These are phyloP conservation scores for Lysandra coridon DNA, from an alignment of 2,888 invertebrate genomes.

Conservation along the genomic window DNA sequence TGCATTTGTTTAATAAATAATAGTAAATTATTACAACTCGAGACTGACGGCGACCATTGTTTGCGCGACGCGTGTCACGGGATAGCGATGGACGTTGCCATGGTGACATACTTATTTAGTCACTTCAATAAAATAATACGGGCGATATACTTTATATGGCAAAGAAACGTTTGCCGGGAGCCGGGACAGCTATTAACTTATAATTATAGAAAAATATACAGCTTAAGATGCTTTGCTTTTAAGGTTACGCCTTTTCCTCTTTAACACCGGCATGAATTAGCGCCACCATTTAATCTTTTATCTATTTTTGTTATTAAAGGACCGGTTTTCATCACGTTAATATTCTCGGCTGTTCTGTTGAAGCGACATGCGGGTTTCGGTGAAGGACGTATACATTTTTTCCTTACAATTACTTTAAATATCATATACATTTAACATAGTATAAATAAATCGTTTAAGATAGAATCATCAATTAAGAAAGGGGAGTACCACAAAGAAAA, in stretches of 20 bases:
- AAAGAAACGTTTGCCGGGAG: too few species aligned
- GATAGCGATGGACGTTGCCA: too few species aligned
- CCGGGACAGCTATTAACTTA: too few species aligned
- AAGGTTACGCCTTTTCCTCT: conserved; percentile 17
- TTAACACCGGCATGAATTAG: conserved; percentile 7
- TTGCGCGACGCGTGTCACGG: too few species aligned
- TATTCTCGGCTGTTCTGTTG: conserved; percentile 8
- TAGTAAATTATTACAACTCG: too few species aligned
- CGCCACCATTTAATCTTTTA: conserved; percentile 20
- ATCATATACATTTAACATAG: background rate
- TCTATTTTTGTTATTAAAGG: conserved; percentile 24
- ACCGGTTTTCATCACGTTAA: conserved; percentile 30
- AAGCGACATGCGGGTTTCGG: conserved; percentile 22
- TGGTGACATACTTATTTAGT: too few species aligned
- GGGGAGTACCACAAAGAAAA: background rate
- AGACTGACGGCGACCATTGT: too few species aligned
- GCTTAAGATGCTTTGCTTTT: background rate
- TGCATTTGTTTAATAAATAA: too few species aligned
- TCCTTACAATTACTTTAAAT: background rate
- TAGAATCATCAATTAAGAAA: background rate
- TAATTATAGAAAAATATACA: background rate
- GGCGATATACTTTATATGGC: too few species aligned
- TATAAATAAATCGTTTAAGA: background rate
- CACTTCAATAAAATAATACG: too few species aligned
- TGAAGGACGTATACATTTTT: background rate